Base-by-base conservation (phyloP, 2,797 vertebrate species). In the Enteromius fasciolatus region DNA sequence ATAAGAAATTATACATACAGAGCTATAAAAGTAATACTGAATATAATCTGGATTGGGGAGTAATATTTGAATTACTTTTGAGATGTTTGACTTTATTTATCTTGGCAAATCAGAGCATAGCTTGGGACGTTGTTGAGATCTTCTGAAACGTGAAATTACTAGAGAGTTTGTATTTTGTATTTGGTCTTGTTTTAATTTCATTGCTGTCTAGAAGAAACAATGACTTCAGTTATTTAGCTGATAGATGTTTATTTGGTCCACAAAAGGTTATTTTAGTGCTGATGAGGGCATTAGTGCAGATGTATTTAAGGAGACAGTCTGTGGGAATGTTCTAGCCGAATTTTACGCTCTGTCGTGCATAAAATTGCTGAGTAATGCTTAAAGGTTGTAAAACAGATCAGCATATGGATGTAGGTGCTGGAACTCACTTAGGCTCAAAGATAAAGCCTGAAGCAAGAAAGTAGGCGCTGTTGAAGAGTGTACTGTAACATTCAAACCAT, bases 341-440 rank as follows among this genome's bases (percentile, higher is more conserved):
- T 64, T n/a, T 44, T 64, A 77, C 2, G 18, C 54, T 77, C 75
- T 31, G 57, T n/a, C 75, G 31, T 77, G 75, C 75, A 77, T n/a
- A 20, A n/a, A 44, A 69, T 59, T n/a, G 36, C 66, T 70, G 78
- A 59, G 50, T 80, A 57, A 70, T 59, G 78, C 50, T 80, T 69
- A 67, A 68, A 44, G 66, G 36, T 68, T 70, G 31, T 44, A 57
- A 57, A 59, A 33, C 68, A 5, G 23, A 70, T 25, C 78, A 59
- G 54, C 36, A 46, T 63, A 63, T 63, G 23, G 75, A 76, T 31
- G 57, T 44, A 46, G 23, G 57, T 20, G 3, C 74, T 41, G 36
- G 74, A 61, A 20, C 54, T 76, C 54, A 61, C 15, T 59, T 44
- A 41, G 54, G 8, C 74, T 76, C 39, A 39, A 75, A 57, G 52